These are phyloP conservation scores for Aphelocoma californica DNA, from an alignment of 2,797 vertebrate species.

Conservation along the genomic window DNA sequence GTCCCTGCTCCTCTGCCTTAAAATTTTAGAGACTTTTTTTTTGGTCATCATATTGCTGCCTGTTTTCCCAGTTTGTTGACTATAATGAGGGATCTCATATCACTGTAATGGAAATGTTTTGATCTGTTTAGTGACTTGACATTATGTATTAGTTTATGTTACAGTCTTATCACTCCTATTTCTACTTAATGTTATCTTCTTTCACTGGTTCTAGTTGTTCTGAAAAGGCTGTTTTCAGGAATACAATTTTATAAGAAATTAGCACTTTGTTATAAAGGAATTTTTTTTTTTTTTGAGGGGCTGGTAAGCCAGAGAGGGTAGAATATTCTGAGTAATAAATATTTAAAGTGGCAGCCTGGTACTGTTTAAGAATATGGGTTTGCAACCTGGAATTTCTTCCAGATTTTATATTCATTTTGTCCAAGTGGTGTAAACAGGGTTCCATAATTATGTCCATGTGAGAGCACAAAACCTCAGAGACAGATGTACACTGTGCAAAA, in stretches of 20 bases:
- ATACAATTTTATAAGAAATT: background rate
- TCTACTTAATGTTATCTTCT: background rate
- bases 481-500: background rate
- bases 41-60: background rate
- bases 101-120: background rate
- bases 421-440: background rate
- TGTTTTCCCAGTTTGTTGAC: background rate
- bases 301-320: background rate
- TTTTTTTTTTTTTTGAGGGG: too few species aligned
- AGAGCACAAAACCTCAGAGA: slow-evolving; percentile 8
- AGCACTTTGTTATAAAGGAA: background rate
- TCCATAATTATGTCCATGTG: background rate
- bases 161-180: background rate
- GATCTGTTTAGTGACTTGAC: background rate
- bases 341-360: background rate
- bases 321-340: background rate
- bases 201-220: background rate
- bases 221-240: background rate
- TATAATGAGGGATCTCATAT: background rate
- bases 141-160: background rate
- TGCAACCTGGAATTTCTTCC: background rate
- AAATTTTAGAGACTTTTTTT: background rate
- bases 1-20: background rate
- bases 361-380: background rate
- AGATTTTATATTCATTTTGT: background rate